Evolutionary conservation across 1,140 invertebrate genomes (phyloP), one percentile per base, ranked within the genome.

Genomic region (Pseudobourletiella spinata): DNA sequence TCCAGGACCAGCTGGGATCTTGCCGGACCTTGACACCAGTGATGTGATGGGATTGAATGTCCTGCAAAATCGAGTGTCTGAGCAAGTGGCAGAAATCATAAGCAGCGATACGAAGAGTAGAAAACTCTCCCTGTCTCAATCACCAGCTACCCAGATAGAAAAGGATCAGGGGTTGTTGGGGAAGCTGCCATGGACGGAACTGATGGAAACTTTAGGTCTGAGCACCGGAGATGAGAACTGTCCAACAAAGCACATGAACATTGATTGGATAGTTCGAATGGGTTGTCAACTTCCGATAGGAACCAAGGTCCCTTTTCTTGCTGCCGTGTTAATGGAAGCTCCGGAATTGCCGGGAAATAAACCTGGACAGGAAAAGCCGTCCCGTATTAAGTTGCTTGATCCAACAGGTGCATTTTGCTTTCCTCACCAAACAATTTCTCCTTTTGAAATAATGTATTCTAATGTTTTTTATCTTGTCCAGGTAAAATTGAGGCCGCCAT

Each of bases 1-100:
- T 30, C 64, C 64, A 3, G 64, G 64, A 1, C 64, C 64, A 8
- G 64, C 59, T 25, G 63, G 63, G 1, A 15, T 65, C 8, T 46
- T 65, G 18, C 63, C 63, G 26, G 52, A 39, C 18, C 24, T 65
- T 28, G 18, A 29, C n/a, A 18, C 18, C 1, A 20, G 11, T 16
- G 59, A 61, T 50, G 18, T 57, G 1, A 46, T 39, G 4, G 22
- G 11, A 16, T 46, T 55, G 35, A 56, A 25, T 30, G 26, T 35
- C 8, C 26, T 24, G n/a, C 61, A 48, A n/a, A 44, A 58, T 50
- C 55, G 26, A 20, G 20, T 52, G 1, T 30, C 43, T 20, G 28
- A 57, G 14, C 24, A 18, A 26, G 35, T 57, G n/a, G 43, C 54
- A 2, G 29, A 44, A 48, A 50, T 50, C 15, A 48, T 48, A 20